A percentile compares a stretch with the other conserved stretches of the same genome.
phyloP scores from a whole-genome alignment of 2,797 vertebrate genomes.

The Miichthys miiuy region DNA sequence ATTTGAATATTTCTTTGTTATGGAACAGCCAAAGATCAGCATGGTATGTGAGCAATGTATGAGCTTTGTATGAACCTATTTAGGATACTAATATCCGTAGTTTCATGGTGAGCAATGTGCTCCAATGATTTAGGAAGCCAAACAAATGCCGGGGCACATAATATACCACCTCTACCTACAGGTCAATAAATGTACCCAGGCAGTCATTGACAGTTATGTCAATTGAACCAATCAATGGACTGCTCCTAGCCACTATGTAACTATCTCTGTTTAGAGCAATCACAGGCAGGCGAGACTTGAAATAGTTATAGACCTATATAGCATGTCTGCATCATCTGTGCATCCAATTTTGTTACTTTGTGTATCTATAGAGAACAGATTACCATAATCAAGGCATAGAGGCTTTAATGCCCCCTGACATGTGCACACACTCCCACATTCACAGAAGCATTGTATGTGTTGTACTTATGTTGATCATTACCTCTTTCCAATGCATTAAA shows the following conservation, averaged over 20 bases:
- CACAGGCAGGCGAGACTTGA: conserved; percentile 23
- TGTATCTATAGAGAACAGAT: conserved; percentile 12
- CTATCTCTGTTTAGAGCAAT: conserved; percentile 43
- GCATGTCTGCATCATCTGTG: conserved; percentile 18
- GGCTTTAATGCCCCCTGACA: conserved; percentile 34
- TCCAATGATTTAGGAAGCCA: conserved; percentile 41
- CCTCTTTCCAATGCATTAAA: conserved; percentile 44
- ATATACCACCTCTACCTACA: conserved; percentile 29
- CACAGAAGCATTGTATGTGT: not conserved
- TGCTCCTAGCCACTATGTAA: conserved; percentile 46
- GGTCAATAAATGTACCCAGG: conserved; percentile 60
- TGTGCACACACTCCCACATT: conserved; percentile 9
- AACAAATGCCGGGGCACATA: conserved; percentile 38
- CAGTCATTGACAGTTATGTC: conserved; percentile 67
- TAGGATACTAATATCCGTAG: not conserved
- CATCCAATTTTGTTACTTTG: not conserved
- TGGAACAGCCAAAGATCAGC: conserved; percentile 9
- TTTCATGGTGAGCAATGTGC: conserved; percentile 17
- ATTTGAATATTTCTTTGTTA: not conserved
- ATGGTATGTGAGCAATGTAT: not conserved
- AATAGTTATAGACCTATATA: conserved; percentile 25
- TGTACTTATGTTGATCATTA: conserved; percentile 56
- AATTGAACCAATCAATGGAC: conserved; percentile 67
- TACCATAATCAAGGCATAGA: conserved; percentile 18
- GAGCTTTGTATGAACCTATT: conserved; percentile 27